A percentile compares a stretch with the other conserved stretches of the same genome.
Conservation (phyloP, 2,113 vertebrate genomes). For the Pelecanoides urinatrix region DNA sequence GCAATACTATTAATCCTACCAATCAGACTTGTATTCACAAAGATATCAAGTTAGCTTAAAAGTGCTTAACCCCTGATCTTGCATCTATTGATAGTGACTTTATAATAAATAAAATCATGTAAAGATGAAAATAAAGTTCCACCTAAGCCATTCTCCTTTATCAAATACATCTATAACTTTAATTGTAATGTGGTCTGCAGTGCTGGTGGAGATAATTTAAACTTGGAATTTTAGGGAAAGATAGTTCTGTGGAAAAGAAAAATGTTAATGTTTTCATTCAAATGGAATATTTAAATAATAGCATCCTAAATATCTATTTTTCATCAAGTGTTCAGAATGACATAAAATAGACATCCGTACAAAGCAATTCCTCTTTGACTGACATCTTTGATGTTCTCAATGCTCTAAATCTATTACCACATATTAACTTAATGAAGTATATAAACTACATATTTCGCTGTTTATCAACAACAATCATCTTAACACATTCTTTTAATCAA, state of each 20-base stretch:
- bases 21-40: neutral
- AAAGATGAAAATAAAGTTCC: neutral
- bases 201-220: neutral
- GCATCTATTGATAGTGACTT: neutral
- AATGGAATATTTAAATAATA: neutral
- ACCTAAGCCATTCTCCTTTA: neutral
- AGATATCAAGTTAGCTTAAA: neutral
- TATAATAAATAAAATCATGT: neutral
- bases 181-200: neutral
- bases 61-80: neutral
- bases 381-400: neutral
- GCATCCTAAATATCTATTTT: neutral
- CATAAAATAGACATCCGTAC: neutral
- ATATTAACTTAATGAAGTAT: neutral
- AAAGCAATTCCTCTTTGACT: neutral
- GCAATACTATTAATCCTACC: neutral
- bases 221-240: neutral
- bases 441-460: neutral
- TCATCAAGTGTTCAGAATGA: neutral
- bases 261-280: neutral
- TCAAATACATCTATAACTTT: neutral
- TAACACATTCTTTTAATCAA: conserved; percentile 12
- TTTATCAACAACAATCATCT: neutral
- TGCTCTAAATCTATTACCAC: neutral
- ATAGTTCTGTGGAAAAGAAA: neutral